Conservation (phyloP, 2,113 vertebrate species). For the Abramis brama region DNA sequence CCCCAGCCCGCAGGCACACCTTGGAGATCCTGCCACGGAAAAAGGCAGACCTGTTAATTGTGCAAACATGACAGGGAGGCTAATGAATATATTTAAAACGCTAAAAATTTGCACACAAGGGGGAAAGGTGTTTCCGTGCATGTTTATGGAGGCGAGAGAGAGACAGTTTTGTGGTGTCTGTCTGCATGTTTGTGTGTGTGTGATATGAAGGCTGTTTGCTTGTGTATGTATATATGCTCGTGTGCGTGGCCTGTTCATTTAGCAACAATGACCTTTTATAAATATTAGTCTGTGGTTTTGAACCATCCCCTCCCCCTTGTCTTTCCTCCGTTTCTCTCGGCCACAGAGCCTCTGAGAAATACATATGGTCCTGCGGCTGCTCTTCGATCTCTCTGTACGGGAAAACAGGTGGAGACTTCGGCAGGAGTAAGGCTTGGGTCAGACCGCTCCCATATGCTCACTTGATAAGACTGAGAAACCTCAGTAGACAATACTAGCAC, state of each 20-base stretch:
- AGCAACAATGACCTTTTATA: slow-evolving; percentile 72
- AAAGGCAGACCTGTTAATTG: slow-evolving; percentile 56
- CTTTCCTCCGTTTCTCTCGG: slow-evolving; percentile 66
- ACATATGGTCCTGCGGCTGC: slow-evolving; percentile 42
- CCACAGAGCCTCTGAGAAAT: slow-evolving; percentile 26
- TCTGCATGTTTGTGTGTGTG: slow-evolving; percentile 19
- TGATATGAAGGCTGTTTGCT: slow-evolving; percentile 16
- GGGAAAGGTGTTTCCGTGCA: slow-evolving; percentile 37
- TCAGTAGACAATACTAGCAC: slow-evolving; percentile 14
- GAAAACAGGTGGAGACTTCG: slow-evolving; percentile 80
- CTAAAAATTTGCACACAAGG: slow-evolving; percentile 35
- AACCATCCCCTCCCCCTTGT: slow-evolving; percentile 59
- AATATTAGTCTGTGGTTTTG: slow-evolving; percentile 73
- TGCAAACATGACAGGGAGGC: slow-evolving; percentile 59
- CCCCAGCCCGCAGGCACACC: slow-evolving; percentile 53
- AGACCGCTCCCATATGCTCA: slow-evolving; percentile 74
- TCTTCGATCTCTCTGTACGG: slow-evolving; percentile 73
- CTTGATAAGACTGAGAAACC: slow-evolving; percentile 51
- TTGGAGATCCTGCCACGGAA: slow-evolving; percentile 54
- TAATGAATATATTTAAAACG: slow-evolving; percentile 53
- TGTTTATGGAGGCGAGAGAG: slow-evolving; percentile 40
- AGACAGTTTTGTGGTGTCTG: neutral
- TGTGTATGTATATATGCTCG: slow-evolving; percentile 39
- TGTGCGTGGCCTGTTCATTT: slow-evolving; percentile 70
- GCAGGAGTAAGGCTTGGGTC: slow-evolving; percentile 74